Base-by-base conservation (phyloP, 2,888 invertebrate species). In the Morpho deidamia region DNA sequence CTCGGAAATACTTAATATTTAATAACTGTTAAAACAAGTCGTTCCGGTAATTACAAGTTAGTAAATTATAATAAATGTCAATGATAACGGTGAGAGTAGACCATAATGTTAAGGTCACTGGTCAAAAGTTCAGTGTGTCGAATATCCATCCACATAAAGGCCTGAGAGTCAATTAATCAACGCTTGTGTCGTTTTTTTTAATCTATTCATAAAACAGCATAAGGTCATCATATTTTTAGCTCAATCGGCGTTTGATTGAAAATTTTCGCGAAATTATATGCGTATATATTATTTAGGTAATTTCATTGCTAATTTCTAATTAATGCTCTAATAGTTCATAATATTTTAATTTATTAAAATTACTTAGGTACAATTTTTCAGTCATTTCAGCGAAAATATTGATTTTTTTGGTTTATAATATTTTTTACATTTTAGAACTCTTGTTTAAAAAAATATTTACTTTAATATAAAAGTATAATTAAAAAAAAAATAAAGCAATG, bases 71-170 rank as follows among this genome's bases (percentile, higher is more conserved):
- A 67, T 67, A 67, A 70, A 70, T 67, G 69, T 67, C 66, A 64
- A 65, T 64, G 67, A 59, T 64, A 68, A 68, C 64, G 66, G 69
- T 68, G 70, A 71, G 70, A 71, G 69, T 61, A 60, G 64, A 65
- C 61, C 58, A 67, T 69, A 64, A 71, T 70, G 67, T 68, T 71
- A 70, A 74, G 74, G 72, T 62, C 71, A 65, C 58, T 62, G 69
- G 66, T 66, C 66, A 65, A 69, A 70, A 73, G 72, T 69, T 71
- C 66, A 71, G 65, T 67, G 66, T 68, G 68, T 68, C 69, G 65
- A 61, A 65, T 63, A 65, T 67, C 61, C 66, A 63, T 64, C 66
- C 60, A 61, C 58, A 62, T 67, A 65, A 33, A 44, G 35, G 43
- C 34, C 44, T 33, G 52, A 51, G 56, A 47, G 56, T 50, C 56